Conservation (phyloP, 2,113 vertebrate species). For the Nycticryphes semicollaris region DNA sequence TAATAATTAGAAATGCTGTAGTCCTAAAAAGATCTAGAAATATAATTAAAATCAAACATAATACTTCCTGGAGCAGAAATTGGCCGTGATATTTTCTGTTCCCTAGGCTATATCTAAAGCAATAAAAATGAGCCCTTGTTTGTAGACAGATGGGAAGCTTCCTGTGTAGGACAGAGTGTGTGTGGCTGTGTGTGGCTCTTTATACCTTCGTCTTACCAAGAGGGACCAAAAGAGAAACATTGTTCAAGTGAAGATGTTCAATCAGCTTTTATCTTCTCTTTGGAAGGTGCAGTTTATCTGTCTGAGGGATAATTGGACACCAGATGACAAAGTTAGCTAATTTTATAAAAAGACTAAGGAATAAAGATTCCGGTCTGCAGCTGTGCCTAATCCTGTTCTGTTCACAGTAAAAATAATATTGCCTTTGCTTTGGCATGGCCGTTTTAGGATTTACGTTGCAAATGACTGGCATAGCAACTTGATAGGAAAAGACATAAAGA, state of each 20-base stretch:
- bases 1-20: not conserved
- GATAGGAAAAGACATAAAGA: not conserved
- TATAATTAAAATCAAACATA: constrained; percentile 40
- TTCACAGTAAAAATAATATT: not conserved
- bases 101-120: not conserved
- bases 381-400: not conserved
- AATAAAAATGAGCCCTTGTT: not conserved
- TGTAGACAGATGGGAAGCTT: constrained; percentile 6
- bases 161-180: not conserved
- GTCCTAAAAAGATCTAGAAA: not conserved
- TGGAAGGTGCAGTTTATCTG: constrained; percentile 2
- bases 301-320: not conserved
- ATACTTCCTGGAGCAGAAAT: not conserved
- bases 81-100: not conserved
- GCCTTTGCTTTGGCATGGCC: not conserved
- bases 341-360: constrained; percentile 12
- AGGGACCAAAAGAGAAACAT: not conserved
- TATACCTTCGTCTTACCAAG: not conserved
- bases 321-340: constrained; percentile 2
- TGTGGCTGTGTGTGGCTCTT: not conserved
- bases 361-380: not conserved
- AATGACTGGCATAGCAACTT: not conserved
- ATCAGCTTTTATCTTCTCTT: not conserved
- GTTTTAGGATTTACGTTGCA: not conserved
- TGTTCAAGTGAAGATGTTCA: not conserved